Base-by-base conservation (phyloP, 2,797 vertebrate genomes). In the Neosalanx taihuensis region DNA sequence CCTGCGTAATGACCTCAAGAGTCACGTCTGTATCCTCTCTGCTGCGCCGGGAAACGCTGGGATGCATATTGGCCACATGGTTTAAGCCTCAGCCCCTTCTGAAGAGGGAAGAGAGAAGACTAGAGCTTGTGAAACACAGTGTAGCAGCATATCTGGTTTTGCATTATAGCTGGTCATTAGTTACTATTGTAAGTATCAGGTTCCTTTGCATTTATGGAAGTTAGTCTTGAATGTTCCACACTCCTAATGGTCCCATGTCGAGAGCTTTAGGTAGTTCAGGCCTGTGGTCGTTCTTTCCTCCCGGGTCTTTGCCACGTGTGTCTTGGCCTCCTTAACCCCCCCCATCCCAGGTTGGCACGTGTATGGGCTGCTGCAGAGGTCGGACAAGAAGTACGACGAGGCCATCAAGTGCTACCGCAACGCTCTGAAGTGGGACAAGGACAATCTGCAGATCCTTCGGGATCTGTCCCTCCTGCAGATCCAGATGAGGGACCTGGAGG, bases 401-500 rank as follows among this genome's bases (percentile, higher is more conserved):
- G 98, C 98, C 87, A 99, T 99, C 90, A 99, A 99, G 93, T 99
- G 98, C 92, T 99, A 99, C 77, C 96, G 98, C 86, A 99, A 99
- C 78, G 98, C 97, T 82, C 93, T 99, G 86, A 99, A 99, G 90
- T 99, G 98, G 97, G 98, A 99, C 93, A 99, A 98, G 91, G 98
- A 99, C 94, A 99, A 99, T 94, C 94, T 99, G 88, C 98, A 99
- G 90, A 99, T 99, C 89, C 94, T 99, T 81, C 90, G 97, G 89
- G 98, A 99, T 86, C 94, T 99, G 86, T 99, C 97, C 71, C 91
- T 99, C 86, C 94, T 99, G 82, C 98, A 99, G 90, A 98, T 99
- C 91, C 98, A 99, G 91, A 99, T 99, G 98, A 93, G 98, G 82
- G 98, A 99, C 93, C 92, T 99, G 86, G 98, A 99, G 90, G 98